Base-by-base conservation (phyloP, 2,797 vertebrate genomes). In the Alosa sapidissima region DNA sequence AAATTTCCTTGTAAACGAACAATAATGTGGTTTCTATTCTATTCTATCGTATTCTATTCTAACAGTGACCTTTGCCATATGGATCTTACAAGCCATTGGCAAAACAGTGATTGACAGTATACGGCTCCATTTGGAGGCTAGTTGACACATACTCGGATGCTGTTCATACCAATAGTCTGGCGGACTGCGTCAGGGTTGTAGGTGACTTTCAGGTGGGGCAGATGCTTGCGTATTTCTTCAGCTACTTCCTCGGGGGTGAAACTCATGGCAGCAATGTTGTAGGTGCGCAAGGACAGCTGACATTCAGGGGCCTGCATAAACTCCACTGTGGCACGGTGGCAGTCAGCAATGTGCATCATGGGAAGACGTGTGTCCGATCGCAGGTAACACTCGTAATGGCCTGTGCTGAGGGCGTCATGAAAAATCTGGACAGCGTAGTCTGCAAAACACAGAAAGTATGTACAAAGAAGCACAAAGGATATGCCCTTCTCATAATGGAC, bases 261-360 rank as follows among this genome's bases (percentile, higher is more conserved):
- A 90, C 95, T 96, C 92, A 96, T 94, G 81, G 96, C 95, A 1
- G 92, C 93, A 2, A 96, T 96, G 92, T 96, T 96, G 89, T 96
- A 96, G 45, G 96, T 96, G n/a, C 95, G 94, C 89, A 96, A 88
- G 5, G 94, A 94, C 49, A 96, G 92, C 90, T 93, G 94, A 87
- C 91, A 92, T 54, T 93, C 93, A 7, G 94, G 92, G 47, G 95
- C 87, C 89, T 95, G 93, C 95, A 96, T 95, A 90, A 95, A 96
- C 92, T 96, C 94, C 9, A 96, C 81, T 0, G 96, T 96, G 86
- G 96, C 96, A 47, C 95, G 93, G 86, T 96, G 95, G 90, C 95
- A 96, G 90, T 96, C 96, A n/a, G 92, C 91, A 86, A 96, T 93
- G 83, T 96, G 95, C 96, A 96, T 96, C 96, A 96, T 96, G 88